Evolutionary conservation across 2,113 vertebrate species (phyloP).

Genomic region (Blennius ocellaris): DNA sequence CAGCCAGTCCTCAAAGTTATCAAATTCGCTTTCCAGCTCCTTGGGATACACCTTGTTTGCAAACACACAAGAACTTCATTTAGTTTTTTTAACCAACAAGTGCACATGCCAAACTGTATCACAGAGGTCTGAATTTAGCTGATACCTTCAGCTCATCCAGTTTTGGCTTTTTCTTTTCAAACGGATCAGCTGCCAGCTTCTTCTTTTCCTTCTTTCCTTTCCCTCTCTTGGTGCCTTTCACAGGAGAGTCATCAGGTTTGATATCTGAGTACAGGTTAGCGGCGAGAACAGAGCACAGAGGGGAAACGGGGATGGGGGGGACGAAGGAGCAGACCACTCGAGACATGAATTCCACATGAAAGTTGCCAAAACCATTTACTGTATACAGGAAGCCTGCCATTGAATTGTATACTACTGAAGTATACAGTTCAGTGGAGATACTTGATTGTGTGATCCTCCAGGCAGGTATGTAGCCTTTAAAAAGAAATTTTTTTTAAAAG

Average conservation of each 20-base stretch:
- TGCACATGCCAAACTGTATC: too few species aligned
- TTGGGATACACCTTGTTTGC: slow-evolving; percentile 90
- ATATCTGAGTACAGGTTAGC: slow-evolving; percentile 81
- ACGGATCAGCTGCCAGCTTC: slow-evolving; percentile 71
- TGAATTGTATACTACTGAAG: slow-evolving; percentile 17
- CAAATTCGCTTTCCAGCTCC: slow-evolving; percentile 92
- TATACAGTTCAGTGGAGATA: slow-evolving; percentile 36
- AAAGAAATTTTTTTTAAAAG: background rate
- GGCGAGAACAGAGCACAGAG: slow-evolving; percentile 13
- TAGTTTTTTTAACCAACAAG: too few species aligned
- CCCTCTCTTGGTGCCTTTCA: slow-evolving; percentile 87
- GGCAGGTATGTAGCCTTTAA: background rate
- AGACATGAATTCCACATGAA: slow-evolving; percentile 76
- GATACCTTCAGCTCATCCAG: slow-evolving; percentile 92
- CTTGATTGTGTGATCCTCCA: slow-evolving; percentile 23
- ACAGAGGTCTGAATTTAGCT: too few species aligned
- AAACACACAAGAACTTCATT: background rate
- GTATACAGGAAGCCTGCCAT: slow-evolving; percentile 13
- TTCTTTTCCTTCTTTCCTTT: slow-evolving; percentile 89
- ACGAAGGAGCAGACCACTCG: slow-evolving; percentile 48
- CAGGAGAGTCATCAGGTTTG: slow-evolving; percentile 84
- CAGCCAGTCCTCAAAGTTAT: slow-evolving; percentile 96
- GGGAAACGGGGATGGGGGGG: background rate
- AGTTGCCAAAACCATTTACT: slow-evolving; percentile 60
- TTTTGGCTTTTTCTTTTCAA: slow-evolving; percentile 90